These are phyloP conservation scores for Drosophila triauraria DNA, from an alignment of 1,140 invertebrate genomes.

Conservation along the genomic window DNA sequence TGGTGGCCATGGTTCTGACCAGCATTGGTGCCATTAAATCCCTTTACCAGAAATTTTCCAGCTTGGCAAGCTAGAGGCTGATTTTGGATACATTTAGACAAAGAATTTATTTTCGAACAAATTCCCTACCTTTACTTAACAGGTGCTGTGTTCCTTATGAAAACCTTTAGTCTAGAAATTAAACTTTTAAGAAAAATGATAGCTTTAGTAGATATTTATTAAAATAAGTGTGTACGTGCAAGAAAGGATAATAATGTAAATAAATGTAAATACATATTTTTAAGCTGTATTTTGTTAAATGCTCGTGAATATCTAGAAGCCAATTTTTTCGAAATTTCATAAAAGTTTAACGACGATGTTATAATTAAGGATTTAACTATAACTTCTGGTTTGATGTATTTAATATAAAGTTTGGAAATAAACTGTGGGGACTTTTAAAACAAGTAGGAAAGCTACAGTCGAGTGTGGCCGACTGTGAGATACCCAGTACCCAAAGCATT, in stretches of 20 bases:
- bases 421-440: too few species aligned
- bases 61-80: constrained; percentile 33
- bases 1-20: constrained; percentile 66
- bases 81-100: background rate
- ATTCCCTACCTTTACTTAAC: background rate
- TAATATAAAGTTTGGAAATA: too few species aligned
- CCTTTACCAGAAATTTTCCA: constrained; percentile 55
- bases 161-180: background rate
- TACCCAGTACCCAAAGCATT: too few species aligned
- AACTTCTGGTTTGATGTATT: too few species aligned
- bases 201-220: background rate
- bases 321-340: too few species aligned
- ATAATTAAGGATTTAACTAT: too few species aligned
- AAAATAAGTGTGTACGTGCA: background rate
- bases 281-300: background rate
- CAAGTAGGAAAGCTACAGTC: too few species aligned
- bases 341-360: too few species aligned
- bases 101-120: background rate
- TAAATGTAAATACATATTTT: background rate
- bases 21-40: constrained; percentile 70
- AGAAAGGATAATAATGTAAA: background rate
- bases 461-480: too few species aligned
- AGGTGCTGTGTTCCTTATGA: constrained; percentile 1
- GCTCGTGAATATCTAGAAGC: background rate
- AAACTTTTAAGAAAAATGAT: background rate